These are phyloP conservation scores for Protosalanx chinensis DNA, from an alignment of 2,797 vertebrate species.

Conservation along the genomic window DNA sequence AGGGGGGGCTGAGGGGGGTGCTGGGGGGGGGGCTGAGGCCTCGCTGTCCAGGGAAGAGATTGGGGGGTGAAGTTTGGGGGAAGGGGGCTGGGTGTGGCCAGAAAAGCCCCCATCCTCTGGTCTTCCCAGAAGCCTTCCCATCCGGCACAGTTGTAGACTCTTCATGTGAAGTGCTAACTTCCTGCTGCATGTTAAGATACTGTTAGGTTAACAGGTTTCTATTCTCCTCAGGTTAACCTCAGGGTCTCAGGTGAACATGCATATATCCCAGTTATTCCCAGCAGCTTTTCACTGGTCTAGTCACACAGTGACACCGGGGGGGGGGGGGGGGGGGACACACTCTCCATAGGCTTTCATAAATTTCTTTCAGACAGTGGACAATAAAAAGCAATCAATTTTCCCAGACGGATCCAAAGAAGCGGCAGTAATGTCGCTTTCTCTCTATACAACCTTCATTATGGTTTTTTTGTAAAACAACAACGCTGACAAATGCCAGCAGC, in stretches of 20 bases:
- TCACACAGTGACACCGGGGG: background rate
- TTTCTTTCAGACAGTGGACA: constrained; percentile 19
- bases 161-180: too few relatives aligned
- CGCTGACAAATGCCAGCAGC: constrained; percentile 37
- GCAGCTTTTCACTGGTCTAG: constrained; percentile 1
- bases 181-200: too few relatives aligned
- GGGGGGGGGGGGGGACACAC: too few relatives aligned
- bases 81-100: too few relatives aligned
- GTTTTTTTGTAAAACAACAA: constrained; percentile 37
- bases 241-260: background rate
- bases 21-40: too few relatives aligned
- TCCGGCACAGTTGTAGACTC: too few relatives aligned
- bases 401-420: constrained; percentile 19
- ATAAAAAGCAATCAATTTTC: constrained; percentile 21
- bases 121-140: too few relatives aligned
- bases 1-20: background rate
- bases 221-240: too few relatives aligned
- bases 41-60: too few relatives aligned
- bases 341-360: constrained; percentile 13
- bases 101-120: too few relatives aligned
- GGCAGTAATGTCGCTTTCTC: constrained; percentile 19
- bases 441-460: constrained; percentile 43
- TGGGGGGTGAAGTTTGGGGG: too few relatives aligned
- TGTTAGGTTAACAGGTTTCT: background rate
- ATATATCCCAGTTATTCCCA: background rate